Evolutionary conservation across 2,888 invertebrate species (phyloP).

Genomic region (Resseliella maxima): DNA sequence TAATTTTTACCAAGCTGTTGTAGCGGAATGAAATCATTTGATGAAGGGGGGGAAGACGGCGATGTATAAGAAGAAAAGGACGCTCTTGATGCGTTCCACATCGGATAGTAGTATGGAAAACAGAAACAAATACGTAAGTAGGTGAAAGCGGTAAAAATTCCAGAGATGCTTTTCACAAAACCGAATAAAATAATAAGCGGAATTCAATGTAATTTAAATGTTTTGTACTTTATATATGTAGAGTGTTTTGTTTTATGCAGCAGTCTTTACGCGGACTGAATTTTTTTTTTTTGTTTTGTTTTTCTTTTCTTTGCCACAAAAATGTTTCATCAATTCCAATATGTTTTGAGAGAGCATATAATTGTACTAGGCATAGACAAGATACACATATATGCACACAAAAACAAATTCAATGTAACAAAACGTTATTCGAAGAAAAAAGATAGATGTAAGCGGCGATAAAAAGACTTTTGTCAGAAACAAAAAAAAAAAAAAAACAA

Average conservation of each 20-base stretch:
- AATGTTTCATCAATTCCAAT: not conserved
- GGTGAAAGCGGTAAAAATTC: slow-evolving; percentile 18
- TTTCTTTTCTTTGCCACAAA: too few relatives aligned
- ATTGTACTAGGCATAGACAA: too few relatives aligned
- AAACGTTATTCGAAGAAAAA: not conserved
- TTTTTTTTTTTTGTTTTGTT: not conserved
- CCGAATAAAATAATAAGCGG: slow-evolving; percentile 27
- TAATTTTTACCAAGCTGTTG: too few relatives aligned
- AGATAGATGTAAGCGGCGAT: not conserved
- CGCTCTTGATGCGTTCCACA: not conserved
- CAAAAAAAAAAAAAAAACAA: too few relatives aligned
- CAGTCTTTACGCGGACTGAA: not conserved
- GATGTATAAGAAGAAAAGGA: too few relatives aligned
- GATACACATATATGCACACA: not conserved
- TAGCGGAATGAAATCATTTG: too few relatives aligned
- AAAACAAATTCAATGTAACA: not conserved
- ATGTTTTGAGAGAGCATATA: not conserved
- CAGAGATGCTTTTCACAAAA: not conserved
- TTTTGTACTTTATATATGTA: slow-evolving; percentile 6
- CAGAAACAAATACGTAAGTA: not conserved
- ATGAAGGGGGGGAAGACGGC: too few relatives aligned
- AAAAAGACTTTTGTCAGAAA: not conserved
- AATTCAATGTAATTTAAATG: slow-evolving; percentile 51
- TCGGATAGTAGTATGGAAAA: slow-evolving; percentile 21
- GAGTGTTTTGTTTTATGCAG: not conserved